Base-by-base conservation (phyloP, 2,888 invertebrate genomes). In the Diogma glabrata region DNA sequence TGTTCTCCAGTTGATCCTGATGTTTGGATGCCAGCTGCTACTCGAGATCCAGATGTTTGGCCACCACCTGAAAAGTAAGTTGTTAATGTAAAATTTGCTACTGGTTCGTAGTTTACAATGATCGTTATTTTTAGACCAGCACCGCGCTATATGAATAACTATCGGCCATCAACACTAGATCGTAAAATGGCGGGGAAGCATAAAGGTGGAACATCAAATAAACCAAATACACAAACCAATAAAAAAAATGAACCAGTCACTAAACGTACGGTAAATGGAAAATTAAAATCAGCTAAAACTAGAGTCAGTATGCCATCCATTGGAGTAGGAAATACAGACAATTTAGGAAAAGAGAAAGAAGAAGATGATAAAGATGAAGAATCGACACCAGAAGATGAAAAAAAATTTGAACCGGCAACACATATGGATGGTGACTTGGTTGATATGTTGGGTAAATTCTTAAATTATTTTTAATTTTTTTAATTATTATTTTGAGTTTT, bases 371-470 rank as follows among this genome's bases (percentile, higher is more conserved):
- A 81, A 55, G 76, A 79, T 36, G 75, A 74, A 51, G 71, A 69
- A 16, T 57, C 57, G 3, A 59, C 24, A 46, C 56, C 77, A 24
- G 81, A 81, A 2, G 87, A 87, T 53, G 90, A 90, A 60, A 80
- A 82, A 61, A 83, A 85, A 67, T 96, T 93, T 74, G 93, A 94
- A 63, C 79, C 86, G 7, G 77, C 80, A 47, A 77, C 78, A 59
- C 75, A 80, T 54, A 84, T 86, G 61, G 96, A 97, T 67, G 79
- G 85, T 23, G 96, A 95, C 65, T 75, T 97, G 52, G 93, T 94
- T 14, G 96, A 97, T 63, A 84, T 89, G 74, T 74, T 94, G 56
- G 85, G 85, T 84, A 62, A 65, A 14, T 6, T 20, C 33, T 23
- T 30, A 12, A 36, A 17, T 24, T 16, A 20, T 38, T 19, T 40